Base-by-base conservation (phyloP, 1,140 invertebrate genomes). In the Aphelinus atriplicis region DNA sequence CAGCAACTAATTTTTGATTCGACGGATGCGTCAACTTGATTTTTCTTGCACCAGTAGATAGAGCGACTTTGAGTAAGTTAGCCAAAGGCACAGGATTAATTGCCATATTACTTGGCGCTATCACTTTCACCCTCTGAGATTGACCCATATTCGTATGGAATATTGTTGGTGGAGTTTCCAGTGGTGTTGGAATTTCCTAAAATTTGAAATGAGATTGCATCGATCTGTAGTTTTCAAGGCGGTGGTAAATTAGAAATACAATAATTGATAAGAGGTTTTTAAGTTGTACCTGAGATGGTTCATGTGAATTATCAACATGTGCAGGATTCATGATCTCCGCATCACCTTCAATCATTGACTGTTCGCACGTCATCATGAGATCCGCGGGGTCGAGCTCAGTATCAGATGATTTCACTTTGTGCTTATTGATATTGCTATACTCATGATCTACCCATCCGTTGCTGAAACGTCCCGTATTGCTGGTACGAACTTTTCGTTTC, bases 271-370 rank as follows among this genome's bases (percentile, higher is more conserved):
- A 26, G 26, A 26, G 26, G 26, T 26, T 26, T 26, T 26, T 26
- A 26, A 26, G 26, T 6, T 69, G 57, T 4, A 67, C 7, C 2
- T 57, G 5, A n/a, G 55, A 42, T 5, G 73, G 42, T n/a, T 76
- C 68, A 74, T n/a, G 61, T 43, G 63, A 67, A n/a, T 55, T 6
- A 43, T 4, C 45, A 50, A 1, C 6, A n/a, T 78, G 70, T 7
- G 80, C 78, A 1, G 74, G 63, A 4, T 73, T 77, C 3, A 81
- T 51, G 1, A 76, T 78, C n/a, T 79, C 77, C 43, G 80, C 79
- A 7, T 84, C 79, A 0, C 81, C 80, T 57, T 86, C 85, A 2
- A 86, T 77, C 83, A 85, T 84, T 5, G 79, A 78, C 65, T 84
- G 84, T 55, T 85, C 85, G 46, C 82, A 84, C 1, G 84, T 79